These are phyloP conservation scores for Portunus trituberculatus DNA, from an alignment of 1,140 invertebrate species.

Conservation along the genomic window DNA sequence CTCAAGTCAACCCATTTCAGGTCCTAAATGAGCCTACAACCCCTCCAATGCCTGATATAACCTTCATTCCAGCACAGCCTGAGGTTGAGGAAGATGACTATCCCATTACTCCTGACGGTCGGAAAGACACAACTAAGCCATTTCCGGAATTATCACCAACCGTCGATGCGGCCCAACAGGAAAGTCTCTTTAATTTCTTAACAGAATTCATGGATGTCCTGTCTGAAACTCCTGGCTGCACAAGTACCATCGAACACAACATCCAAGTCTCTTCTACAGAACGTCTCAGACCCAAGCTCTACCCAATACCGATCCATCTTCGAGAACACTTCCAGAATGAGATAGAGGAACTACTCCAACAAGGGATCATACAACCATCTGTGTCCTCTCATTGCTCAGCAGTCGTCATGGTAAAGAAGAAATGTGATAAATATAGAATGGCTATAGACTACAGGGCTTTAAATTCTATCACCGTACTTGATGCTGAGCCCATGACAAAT, in stretches of 20 bases:
- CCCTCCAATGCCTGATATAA: not conserved
- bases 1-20: not conserved
- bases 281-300: slow-evolving; percentile 3
- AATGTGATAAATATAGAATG: not conserved
- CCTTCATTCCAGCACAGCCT: not conserved
- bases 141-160: not conserved
- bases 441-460: slow-evolving; percentile 26
- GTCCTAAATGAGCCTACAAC: not conserved
- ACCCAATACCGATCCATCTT: slow-evolving; percentile 37
- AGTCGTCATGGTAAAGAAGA: slow-evolving; percentile 36
- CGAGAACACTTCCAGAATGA: slow-evolving; percentile 1
- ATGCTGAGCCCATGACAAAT: not conserved
- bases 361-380: not conserved
- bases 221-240: slow-evolving; percentile 26
- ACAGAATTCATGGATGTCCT: not conserved
- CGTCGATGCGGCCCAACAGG: not conserved
- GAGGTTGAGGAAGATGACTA: not conserved
- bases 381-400: not conserved
- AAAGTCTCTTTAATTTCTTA: not conserved
- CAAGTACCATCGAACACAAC: not conserved
- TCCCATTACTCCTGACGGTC: not conserved
- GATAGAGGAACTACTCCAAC: not conserved
- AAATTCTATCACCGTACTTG: slow-evolving; percentile 25
- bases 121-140: too few relatives aligned
- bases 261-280: not conserved